phyloP scores from a whole-genome alignment of 2,797 vertebrate genomes.

The Carduelis carduelis region DNA sequence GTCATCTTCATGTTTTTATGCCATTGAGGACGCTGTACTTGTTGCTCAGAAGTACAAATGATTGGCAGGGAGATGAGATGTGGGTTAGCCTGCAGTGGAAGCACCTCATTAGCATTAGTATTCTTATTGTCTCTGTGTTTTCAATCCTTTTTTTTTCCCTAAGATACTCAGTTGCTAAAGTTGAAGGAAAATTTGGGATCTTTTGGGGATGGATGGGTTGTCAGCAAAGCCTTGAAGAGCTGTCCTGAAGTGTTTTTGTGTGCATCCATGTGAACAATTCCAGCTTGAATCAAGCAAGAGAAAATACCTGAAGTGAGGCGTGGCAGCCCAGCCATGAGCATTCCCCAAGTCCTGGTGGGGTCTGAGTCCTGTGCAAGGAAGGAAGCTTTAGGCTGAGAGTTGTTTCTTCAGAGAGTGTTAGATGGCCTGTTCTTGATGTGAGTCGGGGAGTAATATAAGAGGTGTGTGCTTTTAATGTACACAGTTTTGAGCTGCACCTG shows the following conservation, averaged over 20 bases:
- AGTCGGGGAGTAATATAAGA: not conserved
- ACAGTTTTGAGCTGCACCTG: not conserved
- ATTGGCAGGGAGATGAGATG: not conserved
- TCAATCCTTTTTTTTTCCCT: rapidly evolving
- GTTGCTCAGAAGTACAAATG: not conserved
- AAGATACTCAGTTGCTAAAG: not conserved
- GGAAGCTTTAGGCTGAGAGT: not conserved
- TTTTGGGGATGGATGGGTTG: rapidly evolving
- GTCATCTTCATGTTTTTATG: not conserved
- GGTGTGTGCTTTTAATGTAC: not conserved
- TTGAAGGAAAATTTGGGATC: not conserved
- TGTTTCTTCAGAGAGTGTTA: not conserved
- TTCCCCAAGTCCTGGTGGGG: not conserved
- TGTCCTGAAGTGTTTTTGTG: not conserved
- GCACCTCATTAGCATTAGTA: not conserved
- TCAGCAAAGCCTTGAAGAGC: not conserved
- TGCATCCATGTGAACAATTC: not conserved
- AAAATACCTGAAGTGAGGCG: not conserved
- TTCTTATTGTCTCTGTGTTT: not conserved
- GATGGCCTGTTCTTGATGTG: not conserved
- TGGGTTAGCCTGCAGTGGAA: not conserved
- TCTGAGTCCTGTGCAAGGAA: not conserved
- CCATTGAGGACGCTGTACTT: not conserved
- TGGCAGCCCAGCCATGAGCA: not conserved
- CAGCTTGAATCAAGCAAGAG: not conserved